phyloP scores from a whole-genome alignment of 2,113 vertebrate genomes.

The Heteronetta atricapilla region DNA sequence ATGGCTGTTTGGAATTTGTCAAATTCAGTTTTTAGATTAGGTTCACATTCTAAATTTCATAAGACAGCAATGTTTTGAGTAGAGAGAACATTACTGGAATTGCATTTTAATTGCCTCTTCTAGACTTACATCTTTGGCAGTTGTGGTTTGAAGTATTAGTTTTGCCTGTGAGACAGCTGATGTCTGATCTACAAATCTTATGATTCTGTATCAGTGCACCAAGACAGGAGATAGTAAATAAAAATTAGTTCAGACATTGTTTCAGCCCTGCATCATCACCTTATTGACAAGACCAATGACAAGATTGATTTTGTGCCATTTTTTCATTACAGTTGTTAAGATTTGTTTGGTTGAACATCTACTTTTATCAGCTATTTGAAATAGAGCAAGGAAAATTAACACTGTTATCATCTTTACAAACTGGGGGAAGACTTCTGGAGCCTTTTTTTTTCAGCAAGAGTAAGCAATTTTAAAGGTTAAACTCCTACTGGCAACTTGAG shows the following conservation, averaged over 20 bases:
- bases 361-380: neutral
- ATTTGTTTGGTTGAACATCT: neutral
- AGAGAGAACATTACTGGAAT: neutral
- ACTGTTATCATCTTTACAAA: neutral
- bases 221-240: neutral
- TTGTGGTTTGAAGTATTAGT: neutral
- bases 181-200: neutral
- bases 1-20: neutral
- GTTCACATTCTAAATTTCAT: slow-evolving; percentile 25
- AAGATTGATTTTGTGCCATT: neutral
- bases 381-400: neutral
- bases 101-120: slow-evolving; percentile 23
- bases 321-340: neutral
- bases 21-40: slow-evolving; percentile 32
- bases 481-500: neutral
- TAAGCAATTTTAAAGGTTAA: neutral
- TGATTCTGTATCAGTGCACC: neutral
- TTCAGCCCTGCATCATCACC: neutral
- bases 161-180: neutral
- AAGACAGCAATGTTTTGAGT: neutral
- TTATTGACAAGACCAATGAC: neutral
- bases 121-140: neutral
- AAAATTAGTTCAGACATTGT: neutral
- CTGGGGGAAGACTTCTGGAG: neutral
- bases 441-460: neutral